A percentile compares a stretch with the other conserved stretches of the same genome.
Evolutionary conservation across 2,888 invertebrate genomes (phyloP).

Genomic region (Ichneumon xanthorius): DNA sequence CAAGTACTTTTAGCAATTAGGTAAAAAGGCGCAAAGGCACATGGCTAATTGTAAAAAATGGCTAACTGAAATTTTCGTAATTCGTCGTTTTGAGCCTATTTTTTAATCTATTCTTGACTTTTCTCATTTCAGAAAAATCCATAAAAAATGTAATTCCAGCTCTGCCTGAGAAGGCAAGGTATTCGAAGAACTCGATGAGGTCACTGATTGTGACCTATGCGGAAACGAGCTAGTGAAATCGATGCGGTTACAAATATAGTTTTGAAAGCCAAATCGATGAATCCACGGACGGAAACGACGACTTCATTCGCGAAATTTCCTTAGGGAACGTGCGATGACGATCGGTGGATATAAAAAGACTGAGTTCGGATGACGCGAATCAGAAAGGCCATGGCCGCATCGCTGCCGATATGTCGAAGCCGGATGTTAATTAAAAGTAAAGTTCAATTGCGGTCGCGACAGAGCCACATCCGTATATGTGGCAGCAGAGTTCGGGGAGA

Average conservation of each 20-base stretch:
- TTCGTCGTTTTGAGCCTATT: too few relatives aligned
- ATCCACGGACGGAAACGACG: slow-evolving; percentile 6
- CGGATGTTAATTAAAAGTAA: slow-evolving; percentile 15
- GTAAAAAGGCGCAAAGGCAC: too few relatives aligned
- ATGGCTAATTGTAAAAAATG: too few relatives aligned
- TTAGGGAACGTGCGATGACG: neutral
- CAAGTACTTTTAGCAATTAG: too few relatives aligned
- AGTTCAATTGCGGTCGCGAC: neutral
- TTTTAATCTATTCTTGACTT: too few relatives aligned
- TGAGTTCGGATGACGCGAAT: neutral
- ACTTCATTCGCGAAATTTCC: slow-evolving; percentile 12
- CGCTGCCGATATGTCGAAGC: slow-evolving; percentile 1
- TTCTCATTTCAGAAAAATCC: too few relatives aligned
- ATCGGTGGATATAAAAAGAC: slow-evolving; percentile 8
- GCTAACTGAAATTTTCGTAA: too few relatives aligned
- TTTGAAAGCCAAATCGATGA: slow-evolving; percentile 13
- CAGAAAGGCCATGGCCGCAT: neutral
- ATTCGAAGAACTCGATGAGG: slow-evolving; percentile 13
- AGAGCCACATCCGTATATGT: neutral
- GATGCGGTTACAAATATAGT: slow-evolving; percentile 13
- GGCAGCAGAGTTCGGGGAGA: neutral
- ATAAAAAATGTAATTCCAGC: too few relatives aligned
- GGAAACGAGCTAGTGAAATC: slow-evolving; percentile 22
- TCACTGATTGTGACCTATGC: slow-evolving; percentile 13
- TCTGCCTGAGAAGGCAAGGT: too few relatives aligned